Percentiles rank a stretch among this genome's conserved stretches.
Conservation (phyloP, 2,113 vertebrate species). For the Megaceryle maxima region DNA sequence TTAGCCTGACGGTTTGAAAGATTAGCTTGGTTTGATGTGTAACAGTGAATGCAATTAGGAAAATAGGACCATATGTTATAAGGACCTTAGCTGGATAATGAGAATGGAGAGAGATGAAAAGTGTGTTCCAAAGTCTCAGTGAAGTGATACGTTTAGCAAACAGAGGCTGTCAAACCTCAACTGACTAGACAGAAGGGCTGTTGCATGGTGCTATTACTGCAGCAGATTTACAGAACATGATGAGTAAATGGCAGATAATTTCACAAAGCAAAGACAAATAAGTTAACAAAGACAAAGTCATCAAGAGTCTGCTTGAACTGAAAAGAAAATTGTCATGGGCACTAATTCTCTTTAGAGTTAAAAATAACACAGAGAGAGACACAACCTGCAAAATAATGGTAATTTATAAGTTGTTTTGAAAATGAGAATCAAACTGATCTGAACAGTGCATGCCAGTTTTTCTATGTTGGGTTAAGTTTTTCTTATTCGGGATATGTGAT, state of each 20-base stretch:
- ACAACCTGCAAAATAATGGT: not conserved
- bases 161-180: slow-evolving; percentile 39
- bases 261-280: slow-evolving; percentile 15
- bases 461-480: not conserved
- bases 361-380: not conserved
- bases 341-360: not conserved
- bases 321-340: not conserved
- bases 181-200: slow-evolving; percentile 50
- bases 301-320: not conserved
- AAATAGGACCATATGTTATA: slow-evolving; percentile 64
- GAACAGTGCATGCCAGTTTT: not conserved
- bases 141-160: slow-evolving; percentile 65
- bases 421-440: not conserved
- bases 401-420: not conserved
- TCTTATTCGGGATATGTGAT: not conserved
- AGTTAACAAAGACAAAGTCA: not conserved
- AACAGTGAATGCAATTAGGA: slow-evolving; percentile 54
- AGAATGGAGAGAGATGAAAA: slow-evolving; percentile 49
- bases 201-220: slow-evolving; percentile 39
- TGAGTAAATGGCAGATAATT: slow-evolving; percentile 23
- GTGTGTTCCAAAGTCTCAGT: slow-evolving; percentile 32
- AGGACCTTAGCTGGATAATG: slow-evolving; percentile 58
- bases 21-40: slow-evolving; percentile 56
- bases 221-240: slow-evolving; percentile 7
- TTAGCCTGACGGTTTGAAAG: slow-evolving; percentile 60